Conservation (phyloP, 2,113 vertebrate species). For the Pomatostomus ruficeps region DNA sequence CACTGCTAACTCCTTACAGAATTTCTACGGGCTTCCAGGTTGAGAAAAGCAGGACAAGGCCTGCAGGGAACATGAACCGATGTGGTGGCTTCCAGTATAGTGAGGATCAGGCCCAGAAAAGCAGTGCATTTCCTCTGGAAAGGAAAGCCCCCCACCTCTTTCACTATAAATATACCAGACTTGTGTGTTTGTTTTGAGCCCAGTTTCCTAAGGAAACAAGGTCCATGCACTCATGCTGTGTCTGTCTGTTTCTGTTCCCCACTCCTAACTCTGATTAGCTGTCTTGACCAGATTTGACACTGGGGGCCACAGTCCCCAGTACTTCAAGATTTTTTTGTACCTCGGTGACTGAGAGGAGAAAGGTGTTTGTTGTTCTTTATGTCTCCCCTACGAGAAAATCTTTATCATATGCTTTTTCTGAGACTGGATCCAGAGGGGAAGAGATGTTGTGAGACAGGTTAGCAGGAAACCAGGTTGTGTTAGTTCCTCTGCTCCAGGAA, state of each 20-base stretch:
- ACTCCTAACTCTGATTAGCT: background rate
- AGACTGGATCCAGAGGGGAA: background rate
- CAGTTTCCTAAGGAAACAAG: slow-evolving; percentile 56
- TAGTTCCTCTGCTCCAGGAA: background rate
- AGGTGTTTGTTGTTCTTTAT: background rate
- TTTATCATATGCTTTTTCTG: background rate
- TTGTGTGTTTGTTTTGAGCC: slow-evolving; percentile 46
- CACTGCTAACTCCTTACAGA: background rate
- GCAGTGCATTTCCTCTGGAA: slow-evolving; percentile 22
- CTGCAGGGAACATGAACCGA: background rate
- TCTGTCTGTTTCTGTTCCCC: slow-evolving; percentile 36
- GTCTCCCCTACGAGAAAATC: background rate
- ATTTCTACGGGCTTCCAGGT: background rate
- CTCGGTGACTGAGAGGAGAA: background rate
- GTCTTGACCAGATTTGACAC: background rate
- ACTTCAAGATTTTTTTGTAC: background rate
- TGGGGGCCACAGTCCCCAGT: background rate
- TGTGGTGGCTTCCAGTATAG: background rate
- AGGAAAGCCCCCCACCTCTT: slow-evolving; percentile 22
- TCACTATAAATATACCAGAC: slow-evolving; percentile 4
- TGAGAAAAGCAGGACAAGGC: background rate
- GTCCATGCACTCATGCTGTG: slow-evolving; percentile 22
- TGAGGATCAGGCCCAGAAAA: background rate
- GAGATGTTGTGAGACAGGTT: slow-evolving; percentile 12
- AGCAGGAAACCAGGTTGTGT: slow-evolving; percentile 34